A percentile compares a stretch with the other conserved stretches of the same genome.
Evolutionary conservation across 2,797 vertebrate species (phyloP).

Genomic region (Malacoctenus gilli): DNA sequence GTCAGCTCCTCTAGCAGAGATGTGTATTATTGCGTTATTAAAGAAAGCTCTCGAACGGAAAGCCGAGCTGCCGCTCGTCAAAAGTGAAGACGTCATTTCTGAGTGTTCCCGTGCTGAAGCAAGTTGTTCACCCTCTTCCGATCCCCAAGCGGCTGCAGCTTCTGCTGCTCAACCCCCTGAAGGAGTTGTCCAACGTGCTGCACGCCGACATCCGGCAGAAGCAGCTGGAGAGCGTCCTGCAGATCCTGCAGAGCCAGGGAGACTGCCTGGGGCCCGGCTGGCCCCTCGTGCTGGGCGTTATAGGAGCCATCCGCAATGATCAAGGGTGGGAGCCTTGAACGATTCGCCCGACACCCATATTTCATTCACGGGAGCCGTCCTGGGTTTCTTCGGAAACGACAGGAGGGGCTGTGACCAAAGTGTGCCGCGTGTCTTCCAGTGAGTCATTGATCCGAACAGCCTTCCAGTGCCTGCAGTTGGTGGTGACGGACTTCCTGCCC

Average conservation of each 20-base stretch:
- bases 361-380: no score
- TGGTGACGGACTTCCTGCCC: slow-evolving; percentile 98
- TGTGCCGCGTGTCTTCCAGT: slow-evolving; percentile 59
- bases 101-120: not conserved
- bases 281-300: slow-evolving; percentile 96
- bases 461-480: slow-evolving; percentile 99
- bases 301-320: slow-evolving; percentile 97
- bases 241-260: slow-evolving; percentile 97
- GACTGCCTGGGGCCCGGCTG: slow-evolving; percentile 96
- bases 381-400: no score
- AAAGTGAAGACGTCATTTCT: no score
- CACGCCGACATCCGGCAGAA: slow-evolving; percentile 97
- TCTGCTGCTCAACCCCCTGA: slow-evolving; percentile 93
- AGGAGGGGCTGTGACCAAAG: not conserved
- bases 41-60: no score
- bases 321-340: slow-evolving; percentile 87
- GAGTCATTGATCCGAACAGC: slow-evolving; percentile 98
- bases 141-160: slow-evolving; percentile 90
- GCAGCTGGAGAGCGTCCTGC: slow-evolving; percentile 95
- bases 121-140: slow-evolving; percentile 1
- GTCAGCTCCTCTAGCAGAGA: no score
- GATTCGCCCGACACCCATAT: no score
- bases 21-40: no score
- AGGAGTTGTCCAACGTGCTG: slow-evolving; percentile 93
- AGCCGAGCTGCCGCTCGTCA: no score